phyloP scores from a whole-genome alignment of 2,797 vertebrate species.

The Poecilia gillii region DNA sequence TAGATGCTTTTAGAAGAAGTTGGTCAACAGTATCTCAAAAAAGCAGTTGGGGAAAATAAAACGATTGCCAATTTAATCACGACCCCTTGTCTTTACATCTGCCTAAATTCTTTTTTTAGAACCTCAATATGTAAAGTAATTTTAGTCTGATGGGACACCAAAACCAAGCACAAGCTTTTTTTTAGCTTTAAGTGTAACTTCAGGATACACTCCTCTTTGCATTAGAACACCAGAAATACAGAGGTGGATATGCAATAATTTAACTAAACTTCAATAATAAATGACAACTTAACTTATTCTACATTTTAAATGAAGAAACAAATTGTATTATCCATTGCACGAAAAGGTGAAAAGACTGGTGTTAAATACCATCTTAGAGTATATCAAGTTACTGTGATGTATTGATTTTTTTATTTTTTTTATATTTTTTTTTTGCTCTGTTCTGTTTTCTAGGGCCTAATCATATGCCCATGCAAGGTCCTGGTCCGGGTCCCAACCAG shows the following conservation, averaged over 20 bases:
- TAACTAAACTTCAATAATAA: neutral
- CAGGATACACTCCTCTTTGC: neutral
- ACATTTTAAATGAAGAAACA: neutral
- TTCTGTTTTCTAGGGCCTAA: constrained; percentile 88
- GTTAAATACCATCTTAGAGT: neutral
- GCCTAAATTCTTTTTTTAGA: neutral
- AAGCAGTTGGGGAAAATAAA: neutral
- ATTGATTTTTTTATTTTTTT: neutral
- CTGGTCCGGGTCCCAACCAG: constrained; percentile 94
- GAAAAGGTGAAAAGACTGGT: neutral
- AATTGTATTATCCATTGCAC: too few relatives aligned
- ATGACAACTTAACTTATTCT: neutral
- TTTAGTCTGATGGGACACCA: neutral
- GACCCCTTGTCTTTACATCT: neutral
- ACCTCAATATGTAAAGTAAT: neutral
- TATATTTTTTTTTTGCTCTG: constrained; percentile 20
- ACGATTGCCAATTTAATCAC: neutral
- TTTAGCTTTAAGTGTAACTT: neutral
- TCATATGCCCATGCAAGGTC: constrained; percentile 98
- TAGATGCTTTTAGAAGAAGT: neutral
- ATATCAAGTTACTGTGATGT: neutral
- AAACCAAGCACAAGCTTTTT: neutral
- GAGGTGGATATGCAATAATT: too few relatives aligned
- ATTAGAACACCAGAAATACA: neutral
- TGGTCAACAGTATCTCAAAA: neutral